A percentile compares a stretch with the other conserved stretches of the same genome.
These are phyloP conservation scores for Tetragnatha montana DNA, from an alignment of 2,888 invertebrate genomes.

Conservation along the genomic window DNA sequence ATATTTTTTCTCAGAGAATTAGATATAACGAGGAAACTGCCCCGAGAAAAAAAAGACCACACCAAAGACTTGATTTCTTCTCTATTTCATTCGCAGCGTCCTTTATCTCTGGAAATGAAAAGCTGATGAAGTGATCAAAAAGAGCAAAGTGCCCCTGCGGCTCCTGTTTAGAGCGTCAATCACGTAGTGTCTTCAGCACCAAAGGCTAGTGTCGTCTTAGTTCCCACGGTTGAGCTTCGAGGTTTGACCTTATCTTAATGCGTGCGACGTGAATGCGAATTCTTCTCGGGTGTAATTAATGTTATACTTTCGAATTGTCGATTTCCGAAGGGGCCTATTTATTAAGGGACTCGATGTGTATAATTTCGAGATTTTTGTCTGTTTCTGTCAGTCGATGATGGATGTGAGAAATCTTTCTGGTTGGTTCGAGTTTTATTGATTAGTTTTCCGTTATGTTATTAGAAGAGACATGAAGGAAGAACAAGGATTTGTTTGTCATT, in stretches of 20 bases:
- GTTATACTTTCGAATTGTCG: slow-evolving; percentile 22
- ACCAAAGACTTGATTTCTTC: slow-evolving; percentile 10
- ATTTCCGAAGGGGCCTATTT: slow-evolving; percentile 9
- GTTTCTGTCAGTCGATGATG: neutral
- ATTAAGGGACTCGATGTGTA: slow-evolving; percentile 20
- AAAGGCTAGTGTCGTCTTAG: slow-evolving; percentile 42
- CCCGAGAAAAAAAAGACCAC: slow-evolving; percentile 8
- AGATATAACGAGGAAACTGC: neutral
- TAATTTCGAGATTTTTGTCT: slow-evolving; percentile 5
- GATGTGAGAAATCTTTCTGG: neutral
- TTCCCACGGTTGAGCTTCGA: slow-evolving; percentile 63
- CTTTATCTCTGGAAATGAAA: slow-evolving; percentile 43
- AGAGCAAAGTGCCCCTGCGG: neutral
- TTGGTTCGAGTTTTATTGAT: neutral
- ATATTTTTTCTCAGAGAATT: neutral
- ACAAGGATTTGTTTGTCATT: no score
- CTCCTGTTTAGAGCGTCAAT: slow-evolving; percentile 45
- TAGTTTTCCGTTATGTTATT: neutral
- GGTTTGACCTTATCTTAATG: slow-evolving; percentile 48
- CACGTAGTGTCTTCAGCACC: slow-evolving; percentile 50
- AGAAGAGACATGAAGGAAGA: no score
- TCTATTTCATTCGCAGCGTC: neutral
- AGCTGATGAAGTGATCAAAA: slow-evolving; percentile 63
- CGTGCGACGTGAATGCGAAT: slow-evolving; percentile 48
- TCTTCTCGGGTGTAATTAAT: slow-evolving; percentile 18